phyloP scores from a whole-genome alignment of 2,113 vertebrate species.

The Cynopterus brachyotis region DNA sequence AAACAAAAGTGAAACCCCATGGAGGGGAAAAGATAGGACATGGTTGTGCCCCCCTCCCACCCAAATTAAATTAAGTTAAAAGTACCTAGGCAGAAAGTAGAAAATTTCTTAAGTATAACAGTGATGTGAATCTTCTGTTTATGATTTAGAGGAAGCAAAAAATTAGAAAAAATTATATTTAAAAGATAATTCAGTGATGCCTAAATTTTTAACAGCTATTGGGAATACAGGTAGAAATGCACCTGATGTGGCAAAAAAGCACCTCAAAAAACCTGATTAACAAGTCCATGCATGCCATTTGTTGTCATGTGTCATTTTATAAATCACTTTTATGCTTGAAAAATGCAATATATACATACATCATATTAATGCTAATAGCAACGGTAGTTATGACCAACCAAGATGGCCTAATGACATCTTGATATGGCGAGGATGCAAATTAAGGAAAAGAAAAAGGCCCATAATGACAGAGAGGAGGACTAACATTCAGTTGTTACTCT shows the following conservation, averaged over 20 bases:
- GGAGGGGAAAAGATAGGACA: not conserved
- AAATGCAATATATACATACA: not conserved
- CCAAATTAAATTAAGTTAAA: not conserved
- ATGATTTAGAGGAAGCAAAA: not conserved
- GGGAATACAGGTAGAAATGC: not conserved
- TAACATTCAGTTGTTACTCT: not conserved
- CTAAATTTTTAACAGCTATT: not conserved
- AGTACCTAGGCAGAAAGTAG: not conserved
- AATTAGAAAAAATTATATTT: not conserved
- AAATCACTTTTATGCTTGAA: not conserved
- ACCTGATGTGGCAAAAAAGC: not conserved
- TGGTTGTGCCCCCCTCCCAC: no score
- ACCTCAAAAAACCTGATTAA: not conserved
- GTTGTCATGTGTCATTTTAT: not conserved
- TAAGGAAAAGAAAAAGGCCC: not conserved
- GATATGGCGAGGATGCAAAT: not conserved
- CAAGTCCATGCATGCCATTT: not conserved
- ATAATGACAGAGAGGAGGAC: not conserved
- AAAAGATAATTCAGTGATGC: not conserved
- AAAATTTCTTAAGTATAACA: not conserved
- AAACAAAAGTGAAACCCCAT: not conserved
- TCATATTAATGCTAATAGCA: not conserved
- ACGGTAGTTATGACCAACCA: not conserved
- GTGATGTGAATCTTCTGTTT: not conserved
- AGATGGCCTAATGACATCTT: not conserved